Evolutionary conservation across 1,140 invertebrate species (phyloP), one percentile per base, ranked within the genome.

Genomic region (Drepana arcuata): DNA sequence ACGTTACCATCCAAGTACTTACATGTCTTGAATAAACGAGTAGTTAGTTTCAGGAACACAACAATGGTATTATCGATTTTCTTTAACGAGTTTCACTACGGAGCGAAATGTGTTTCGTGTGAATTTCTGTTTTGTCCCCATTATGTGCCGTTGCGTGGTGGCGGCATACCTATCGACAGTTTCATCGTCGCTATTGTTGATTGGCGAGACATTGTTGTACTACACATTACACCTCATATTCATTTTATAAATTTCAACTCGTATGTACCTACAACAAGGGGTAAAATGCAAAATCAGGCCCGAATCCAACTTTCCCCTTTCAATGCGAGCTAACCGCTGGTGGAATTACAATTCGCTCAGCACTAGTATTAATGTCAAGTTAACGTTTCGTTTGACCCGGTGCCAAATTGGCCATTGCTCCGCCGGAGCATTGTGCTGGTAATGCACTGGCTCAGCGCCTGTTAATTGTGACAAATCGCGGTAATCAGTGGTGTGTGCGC

Each of bases 391-490:
- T 43, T 49, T 54, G 42, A 46, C 10, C 29, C 37, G 18, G 14
- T 49, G 51, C 42, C 51, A 54, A 46, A 44, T 33, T 40, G 40
- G 15, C 33, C 30, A 32, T 41, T 45, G 34, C 41, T 31, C 28
- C 14, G 25, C 15, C 41, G 10, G 21, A 9, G 28, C 29, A 49
- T 49, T 49, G 35, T 46, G 37, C 49, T 49, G 34, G 15, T 38
- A 54, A 54, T 48, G 31, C 35, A 36, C 33, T 13, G 27, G 4
- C 9, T 5, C 9, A 21, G 4, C 9, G 9, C 4, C 18, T 21
- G 9, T 41, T 44, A 44, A 49, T 50, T 38, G 48, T 41, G 42
- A 50, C 42, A 50, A 45, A 45, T 50, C 38, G 42, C 21, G 34
- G 29, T 40, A 40, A 21, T 33, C 31, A 30, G 7, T 11, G 16